phyloP scores from a whole-genome alignment of 1,140 invertebrate species.

The Zaprionus capensis region DNA sequence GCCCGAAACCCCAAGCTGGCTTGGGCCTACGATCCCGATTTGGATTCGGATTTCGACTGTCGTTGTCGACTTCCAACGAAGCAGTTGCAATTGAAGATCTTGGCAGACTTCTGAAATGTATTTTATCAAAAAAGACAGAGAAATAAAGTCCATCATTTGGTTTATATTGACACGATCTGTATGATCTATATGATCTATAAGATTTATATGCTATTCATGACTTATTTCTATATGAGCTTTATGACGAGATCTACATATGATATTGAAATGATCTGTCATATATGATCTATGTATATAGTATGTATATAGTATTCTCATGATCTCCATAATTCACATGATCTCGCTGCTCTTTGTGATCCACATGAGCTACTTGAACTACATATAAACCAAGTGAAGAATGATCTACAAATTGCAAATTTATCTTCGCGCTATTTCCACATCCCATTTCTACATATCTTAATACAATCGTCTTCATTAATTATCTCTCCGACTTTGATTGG shows the following conservation, averaged over 20 bases:
- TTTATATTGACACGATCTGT: neutral
- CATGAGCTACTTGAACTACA: neutral
- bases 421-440: neutral
- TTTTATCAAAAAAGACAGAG: too few species aligned
- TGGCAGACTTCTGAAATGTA: too few species aligned
- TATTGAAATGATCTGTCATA: too few species aligned
- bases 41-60: neutral
- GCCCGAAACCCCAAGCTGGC: neutral
- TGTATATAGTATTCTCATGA: too few species aligned
- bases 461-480: neutral
- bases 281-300: too few species aligned
- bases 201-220: neutral
- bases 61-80: too few species aligned
- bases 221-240: neutral
- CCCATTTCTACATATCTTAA: neutral
- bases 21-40: neutral
- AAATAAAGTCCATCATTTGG: neutral
- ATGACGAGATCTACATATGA: neutral
- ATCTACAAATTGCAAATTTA: conserved; percentile 4
- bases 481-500: neutral
- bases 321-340: neutral
- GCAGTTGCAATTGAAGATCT: too few species aligned
- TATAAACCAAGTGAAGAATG: neutral
- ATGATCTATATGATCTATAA: neutral
- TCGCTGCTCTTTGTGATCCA: neutral